Evolutionary conservation across 2,888 invertebrate genomes (phyloP).

Genomic region (Creontiades dilutus): DNA sequence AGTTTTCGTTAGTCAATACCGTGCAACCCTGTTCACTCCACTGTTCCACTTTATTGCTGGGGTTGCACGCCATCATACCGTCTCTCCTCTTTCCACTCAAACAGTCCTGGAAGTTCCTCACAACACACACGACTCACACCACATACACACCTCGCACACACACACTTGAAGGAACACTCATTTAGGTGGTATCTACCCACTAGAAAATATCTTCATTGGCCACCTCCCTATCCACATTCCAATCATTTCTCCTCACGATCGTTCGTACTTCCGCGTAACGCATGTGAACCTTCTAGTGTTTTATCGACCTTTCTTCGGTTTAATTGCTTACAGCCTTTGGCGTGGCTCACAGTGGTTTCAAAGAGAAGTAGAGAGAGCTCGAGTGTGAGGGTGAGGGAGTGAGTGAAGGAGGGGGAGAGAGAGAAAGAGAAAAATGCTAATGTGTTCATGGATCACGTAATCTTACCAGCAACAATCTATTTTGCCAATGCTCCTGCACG

Average conservation of each 20-base stretch:
- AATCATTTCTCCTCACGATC: background rate
- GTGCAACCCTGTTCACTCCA: conserved; percentile 74
- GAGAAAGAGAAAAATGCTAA: conserved; percentile 46
- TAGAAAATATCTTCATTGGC: conserved; percentile 8
- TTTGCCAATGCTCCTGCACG: conserved; percentile 33
- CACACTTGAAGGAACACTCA: background rate
- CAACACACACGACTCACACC: background rate
- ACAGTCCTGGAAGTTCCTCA: background rate
- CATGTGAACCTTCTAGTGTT: background rate
- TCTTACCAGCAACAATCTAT: conserved; percentile 48
- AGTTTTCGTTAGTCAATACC: conserved; percentile 73
- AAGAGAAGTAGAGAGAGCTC: no score
- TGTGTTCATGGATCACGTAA: conserved; percentile 50
- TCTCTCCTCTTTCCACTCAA: background rate
- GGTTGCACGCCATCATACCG: conserved; percentile 54
- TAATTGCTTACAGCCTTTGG: background rate
- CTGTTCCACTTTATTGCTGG: conserved; percentile 71
- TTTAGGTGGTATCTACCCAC: background rate
- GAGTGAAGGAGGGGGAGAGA: background rate
- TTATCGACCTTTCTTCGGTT: background rate
- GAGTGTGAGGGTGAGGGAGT: background rate
- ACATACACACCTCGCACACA: conserved; percentile 41
- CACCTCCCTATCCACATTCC: background rate
- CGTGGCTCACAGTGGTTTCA: conserved; percentile 40
- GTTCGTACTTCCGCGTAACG: background rate